phyloP scores from a whole-genome alignment of 2,888 invertebrate genomes.

The Muschampia plurimacula region DNA sequence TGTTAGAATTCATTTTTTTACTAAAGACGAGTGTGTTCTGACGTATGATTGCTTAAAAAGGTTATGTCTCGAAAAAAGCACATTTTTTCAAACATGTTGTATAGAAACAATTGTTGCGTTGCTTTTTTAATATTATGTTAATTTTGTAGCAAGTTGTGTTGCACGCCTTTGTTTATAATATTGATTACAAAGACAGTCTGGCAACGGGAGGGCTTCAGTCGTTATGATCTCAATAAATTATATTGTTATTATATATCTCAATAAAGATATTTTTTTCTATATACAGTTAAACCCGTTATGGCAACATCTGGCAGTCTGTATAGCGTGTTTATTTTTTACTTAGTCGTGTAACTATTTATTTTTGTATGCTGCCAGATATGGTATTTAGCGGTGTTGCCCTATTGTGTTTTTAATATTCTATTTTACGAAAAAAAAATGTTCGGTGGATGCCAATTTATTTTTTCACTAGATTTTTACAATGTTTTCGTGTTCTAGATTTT shows the following conservation, averaged over 20 bases:
- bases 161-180: slow-evolving; percentile 35
- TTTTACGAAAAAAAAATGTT: background rate
- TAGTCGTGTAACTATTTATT: slow-evolving; percentile 35
- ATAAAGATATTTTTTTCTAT: background rate
- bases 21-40: background rate
- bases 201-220: slow-evolving; percentile 62
- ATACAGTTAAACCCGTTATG: slow-evolving; percentile 11
- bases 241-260: too few species aligned
- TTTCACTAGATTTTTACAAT: slow-evolving; percentile 17
- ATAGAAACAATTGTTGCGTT: slow-evolving; percentile 17
- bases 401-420: background rate
- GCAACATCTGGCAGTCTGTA: slow-evolving; percentile 27
- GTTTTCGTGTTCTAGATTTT: slow-evolving; percentile 6
- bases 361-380: slow-evolving; percentile 22
- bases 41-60: background rate
- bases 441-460: slow-evolving; percentile 24
- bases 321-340: slow-evolving; percentile 9
- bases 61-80: slow-evolving; percentile 7
- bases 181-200: slow-evolving; percentile 53
- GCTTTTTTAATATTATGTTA: slow-evolving; percentile 34
- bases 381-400: slow-evolving; percentile 6
- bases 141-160: slow-evolving; percentile 28
- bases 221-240: slow-evolving; percentile 54
- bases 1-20: background rate
- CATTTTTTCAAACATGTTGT: slow-evolving; percentile 4